These are phyloP conservation scores for Oreochromis niloticus DNA, from an alignment of 2,113 vertebrate species.

Conservation along the genomic window DNA sequence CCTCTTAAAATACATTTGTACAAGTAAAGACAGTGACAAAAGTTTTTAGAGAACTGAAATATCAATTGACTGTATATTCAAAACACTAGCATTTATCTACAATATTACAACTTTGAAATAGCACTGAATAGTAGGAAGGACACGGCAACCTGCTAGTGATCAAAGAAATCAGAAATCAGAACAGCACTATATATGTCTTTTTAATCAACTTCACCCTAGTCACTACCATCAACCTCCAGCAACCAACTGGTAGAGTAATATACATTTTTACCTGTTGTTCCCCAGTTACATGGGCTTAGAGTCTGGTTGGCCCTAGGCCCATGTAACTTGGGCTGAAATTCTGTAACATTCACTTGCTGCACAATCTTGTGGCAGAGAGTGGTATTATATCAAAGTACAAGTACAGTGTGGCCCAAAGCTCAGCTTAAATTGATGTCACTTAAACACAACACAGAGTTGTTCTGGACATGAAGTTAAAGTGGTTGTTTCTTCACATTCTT, in stretches of 20 bases:
- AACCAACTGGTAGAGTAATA: neutral
- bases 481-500: neutral
- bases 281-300: neutral
- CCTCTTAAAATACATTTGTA: neutral
- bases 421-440: neutral
- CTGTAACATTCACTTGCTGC: too few relatives aligned
- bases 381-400: too few relatives aligned
- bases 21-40: neutral
- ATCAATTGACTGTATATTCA: neutral
- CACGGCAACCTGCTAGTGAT: neutral
- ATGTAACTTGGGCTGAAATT: too few relatives aligned
- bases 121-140: neutral
- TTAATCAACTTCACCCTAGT: neutral
- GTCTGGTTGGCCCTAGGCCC: neutral
- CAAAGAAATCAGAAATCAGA: neutral
- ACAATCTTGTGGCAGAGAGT: too few relatives aligned
- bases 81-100: neutral
- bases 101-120: neutral
- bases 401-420: too few relatives aligned
- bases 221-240: neutral
- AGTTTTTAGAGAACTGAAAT: neutral
- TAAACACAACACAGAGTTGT: neutral
- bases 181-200: neutral
- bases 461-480: neutral
- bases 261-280: neutral